These are phyloP conservation scores for Capricornis sumatraensis DNA, from an alignment of 2,113 vertebrate genomes.

Conservation along the genomic window DNA sequence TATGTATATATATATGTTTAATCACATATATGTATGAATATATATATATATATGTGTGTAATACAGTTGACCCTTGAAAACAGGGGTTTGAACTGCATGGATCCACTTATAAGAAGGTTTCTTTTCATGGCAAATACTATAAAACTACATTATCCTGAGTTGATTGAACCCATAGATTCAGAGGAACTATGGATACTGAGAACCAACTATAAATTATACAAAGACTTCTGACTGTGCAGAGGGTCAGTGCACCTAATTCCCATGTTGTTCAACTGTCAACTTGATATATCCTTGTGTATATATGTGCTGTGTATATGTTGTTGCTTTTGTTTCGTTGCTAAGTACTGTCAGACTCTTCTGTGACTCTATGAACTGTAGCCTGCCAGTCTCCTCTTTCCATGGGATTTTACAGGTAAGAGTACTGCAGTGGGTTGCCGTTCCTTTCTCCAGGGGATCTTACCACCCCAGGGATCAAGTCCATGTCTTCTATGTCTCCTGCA, in stretches of 20 bases:
- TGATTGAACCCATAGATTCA: neutral
- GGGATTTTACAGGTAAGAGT: neutral
- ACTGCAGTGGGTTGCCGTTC: neutral
- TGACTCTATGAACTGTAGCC: neutral
- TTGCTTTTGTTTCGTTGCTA: neutral
- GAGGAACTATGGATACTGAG: neutral
- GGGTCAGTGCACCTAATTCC: neutral
- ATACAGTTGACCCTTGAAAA: neutral
- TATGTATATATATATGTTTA: neutral
- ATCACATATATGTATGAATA: neutral
- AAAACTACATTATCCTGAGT: too few species aligned
- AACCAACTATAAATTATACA: neutral
- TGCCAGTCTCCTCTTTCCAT: neutral
- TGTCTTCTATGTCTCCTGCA: neutral
- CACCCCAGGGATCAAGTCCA: neutral
- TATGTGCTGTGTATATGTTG: neutral
- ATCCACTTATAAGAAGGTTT: neutral
- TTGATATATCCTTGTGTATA: neutral
- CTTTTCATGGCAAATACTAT: neutral
- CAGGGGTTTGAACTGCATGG: neutral
- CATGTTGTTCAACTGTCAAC: neutral
- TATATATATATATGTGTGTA: accelerated
- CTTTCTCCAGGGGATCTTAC: neutral
- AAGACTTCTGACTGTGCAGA: neutral
- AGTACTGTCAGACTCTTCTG: neutral